A percentile compares a stretch with the other conserved stretches of the same genome.
Conservation (phyloP, 1,140 invertebrate species). For the Steinernema khuongi region DNA sequence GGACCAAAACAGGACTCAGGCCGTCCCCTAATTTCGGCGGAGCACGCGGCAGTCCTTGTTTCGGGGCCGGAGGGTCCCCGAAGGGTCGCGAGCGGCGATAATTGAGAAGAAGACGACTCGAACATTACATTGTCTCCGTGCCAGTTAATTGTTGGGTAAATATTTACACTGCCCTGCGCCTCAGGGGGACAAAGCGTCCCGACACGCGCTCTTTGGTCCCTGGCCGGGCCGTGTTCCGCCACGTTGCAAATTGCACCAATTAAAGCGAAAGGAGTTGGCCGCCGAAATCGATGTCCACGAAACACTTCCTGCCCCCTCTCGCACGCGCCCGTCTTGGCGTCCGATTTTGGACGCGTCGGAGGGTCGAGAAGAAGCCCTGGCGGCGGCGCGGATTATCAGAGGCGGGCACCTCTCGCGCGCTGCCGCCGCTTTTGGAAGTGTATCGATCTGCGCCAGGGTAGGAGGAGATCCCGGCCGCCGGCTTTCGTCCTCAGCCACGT, state of each 20-base stretch:
- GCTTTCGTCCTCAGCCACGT: not conserved
- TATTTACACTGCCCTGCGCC: not conserved
- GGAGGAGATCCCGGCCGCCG: not conserved
- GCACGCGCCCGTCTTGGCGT: not conserved
- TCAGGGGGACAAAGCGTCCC: not conserved
- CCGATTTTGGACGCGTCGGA: slow-evolving; percentile 7
- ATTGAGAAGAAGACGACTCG: too few relatives aligned
- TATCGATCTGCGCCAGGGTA: not conserved
- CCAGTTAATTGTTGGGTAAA: not conserved
- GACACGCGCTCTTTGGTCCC: not conserved
- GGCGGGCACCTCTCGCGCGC: not conserved
- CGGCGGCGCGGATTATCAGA: not conserved
- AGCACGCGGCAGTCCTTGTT: too few relatives aligned
- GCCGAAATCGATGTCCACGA: slow-evolving; percentile 6
- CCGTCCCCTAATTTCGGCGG: too few relatives aligned
- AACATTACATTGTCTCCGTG: too few relatives aligned
- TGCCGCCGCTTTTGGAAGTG: slow-evolving; percentile 14
- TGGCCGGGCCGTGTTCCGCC: not conserved
- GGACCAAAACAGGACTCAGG: too few relatives aligned
- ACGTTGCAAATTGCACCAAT: slow-evolving; percentile 14
- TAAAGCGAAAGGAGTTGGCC: not conserved
- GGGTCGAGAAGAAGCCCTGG: not conserved
- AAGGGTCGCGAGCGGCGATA: too few relatives aligned
- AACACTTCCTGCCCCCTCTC: not conserved
- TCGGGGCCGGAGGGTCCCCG: too few relatives aligned